These are phyloP conservation scores for Pandion haliaetus DNA, from an alignment of 2,113 vertebrate genomes.

Conservation along the genomic window DNA sequence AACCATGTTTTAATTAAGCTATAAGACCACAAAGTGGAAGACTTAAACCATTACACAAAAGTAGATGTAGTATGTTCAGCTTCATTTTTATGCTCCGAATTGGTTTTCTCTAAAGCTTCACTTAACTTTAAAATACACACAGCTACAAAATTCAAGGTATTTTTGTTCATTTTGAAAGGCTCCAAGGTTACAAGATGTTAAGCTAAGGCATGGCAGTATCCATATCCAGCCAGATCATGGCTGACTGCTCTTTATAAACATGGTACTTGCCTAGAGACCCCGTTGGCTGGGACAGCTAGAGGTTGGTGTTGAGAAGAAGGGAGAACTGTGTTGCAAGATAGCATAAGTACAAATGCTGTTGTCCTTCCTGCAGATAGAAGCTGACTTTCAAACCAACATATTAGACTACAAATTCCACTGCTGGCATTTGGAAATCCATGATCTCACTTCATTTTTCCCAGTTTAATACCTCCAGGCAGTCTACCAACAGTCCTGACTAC, in stretches of 20 bases:
- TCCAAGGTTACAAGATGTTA: background rate
- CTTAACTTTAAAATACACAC: background rate
- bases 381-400: background rate
- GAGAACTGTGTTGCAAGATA: background rate
- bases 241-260: background rate
- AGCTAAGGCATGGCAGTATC: background rate
- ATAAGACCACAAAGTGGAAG: background rate
- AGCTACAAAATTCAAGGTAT: background rate
- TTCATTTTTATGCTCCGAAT: background rate
- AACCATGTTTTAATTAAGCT: slow-evolving; percentile 24
- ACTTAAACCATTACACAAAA: background rate
- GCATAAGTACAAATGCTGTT: background rate
- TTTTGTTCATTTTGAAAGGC: background rate
- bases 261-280: background rate
- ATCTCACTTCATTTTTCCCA: background rate
- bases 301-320: background rate
- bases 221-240: background rate
- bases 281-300: background rate
- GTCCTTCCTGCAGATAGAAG: background rate
- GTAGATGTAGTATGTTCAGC: background rate
- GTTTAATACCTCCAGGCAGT: background rate
- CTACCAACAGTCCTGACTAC: background rate
- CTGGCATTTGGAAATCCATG: background rate
- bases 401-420: background rate
- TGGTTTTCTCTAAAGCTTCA: background rate